Conservation (phyloP, 2,888 invertebrate genomes). For the Sphinx pinastri region DNA sequence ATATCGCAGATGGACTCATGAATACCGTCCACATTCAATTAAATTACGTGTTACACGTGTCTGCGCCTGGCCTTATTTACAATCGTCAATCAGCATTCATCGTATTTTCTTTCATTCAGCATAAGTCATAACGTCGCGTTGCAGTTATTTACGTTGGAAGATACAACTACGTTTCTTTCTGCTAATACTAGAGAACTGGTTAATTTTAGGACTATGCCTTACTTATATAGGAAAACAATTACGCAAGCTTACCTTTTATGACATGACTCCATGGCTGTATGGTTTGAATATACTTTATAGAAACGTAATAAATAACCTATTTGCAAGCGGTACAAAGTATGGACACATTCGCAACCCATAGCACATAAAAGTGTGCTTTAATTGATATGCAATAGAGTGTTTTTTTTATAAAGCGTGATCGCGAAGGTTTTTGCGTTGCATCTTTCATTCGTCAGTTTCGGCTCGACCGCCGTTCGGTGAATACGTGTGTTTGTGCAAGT, state of each 20-base stretch:
- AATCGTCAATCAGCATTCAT: background rate
- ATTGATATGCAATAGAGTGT: slow-evolving; percentile 3
- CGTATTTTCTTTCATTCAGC: background rate
- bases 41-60: background rate
- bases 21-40: too few relatives aligned
- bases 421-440: slow-evolving; percentile 27
- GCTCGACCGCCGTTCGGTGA: slow-evolving; percentile 44
- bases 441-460: slow-evolving; percentile 61
- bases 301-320: slow-evolving; percentile 9
- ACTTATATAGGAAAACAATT: background rate
- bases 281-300: background rate
- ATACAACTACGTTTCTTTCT: background rate
- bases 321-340: slow-evolving; percentile 7
- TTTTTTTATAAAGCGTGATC: slow-evolving; percentile 18
- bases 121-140: too few relatives aligned
- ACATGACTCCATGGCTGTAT: background rate
- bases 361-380: background rate
- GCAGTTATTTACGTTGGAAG: background rate
- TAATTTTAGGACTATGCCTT: background rate
- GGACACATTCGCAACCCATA: background rate
- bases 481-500: slow-evolving; percentile 46
- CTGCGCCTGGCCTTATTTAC: background rate
- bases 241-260: background rate
- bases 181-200: background rate
- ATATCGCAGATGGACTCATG: too few relatives aligned